Conservation (phyloP, 2,888 invertebrate genomes). For the Crioceris asparagi region DNA sequence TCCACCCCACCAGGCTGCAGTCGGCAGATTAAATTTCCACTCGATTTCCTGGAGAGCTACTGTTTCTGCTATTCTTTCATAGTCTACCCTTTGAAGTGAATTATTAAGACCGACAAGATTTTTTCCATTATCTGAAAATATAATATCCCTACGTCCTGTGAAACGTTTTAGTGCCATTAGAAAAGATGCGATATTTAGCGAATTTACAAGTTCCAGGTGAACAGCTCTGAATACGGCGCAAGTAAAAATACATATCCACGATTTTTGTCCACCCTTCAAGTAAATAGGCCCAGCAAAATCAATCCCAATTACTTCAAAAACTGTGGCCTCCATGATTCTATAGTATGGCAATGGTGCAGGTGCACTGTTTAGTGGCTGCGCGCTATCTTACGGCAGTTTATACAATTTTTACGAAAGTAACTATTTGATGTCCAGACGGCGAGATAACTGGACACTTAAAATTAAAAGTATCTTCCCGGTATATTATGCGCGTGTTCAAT, state of each 20-base stretch:
- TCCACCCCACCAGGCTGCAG: constrained; percentile 35
- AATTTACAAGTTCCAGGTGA: constrained; percentile 9
- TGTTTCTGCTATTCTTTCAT: constrained; percentile 13
- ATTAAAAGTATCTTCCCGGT: too few relatives aligned
- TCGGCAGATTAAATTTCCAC: constrained; percentile 31
- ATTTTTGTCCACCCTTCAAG: constrained; percentile 16
- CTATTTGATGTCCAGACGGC: too few relatives aligned
- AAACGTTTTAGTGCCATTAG: constrained; percentile 27
- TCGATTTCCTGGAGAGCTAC: constrained; percentile 15
- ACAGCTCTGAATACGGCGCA: constrained; percentile 15
- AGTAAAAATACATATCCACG: constrained; percentile 12
- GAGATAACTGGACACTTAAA: too few relatives aligned
- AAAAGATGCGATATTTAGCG: constrained; percentile 25
- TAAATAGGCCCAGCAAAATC: constrained; percentile 31
- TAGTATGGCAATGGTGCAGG: constrained; percentile 3
- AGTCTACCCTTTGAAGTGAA: constrained; percentile 10
- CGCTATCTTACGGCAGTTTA: too few relatives aligned
- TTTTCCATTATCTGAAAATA: constrained; percentile 11
- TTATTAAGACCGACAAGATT: constrained; percentile 6
- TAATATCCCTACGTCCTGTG: constrained; percentile 23
- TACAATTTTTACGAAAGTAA: too few relatives aligned
- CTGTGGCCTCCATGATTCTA: constrained; percentile 18
- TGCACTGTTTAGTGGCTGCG: not conserved
- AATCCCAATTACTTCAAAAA: constrained; percentile 16
- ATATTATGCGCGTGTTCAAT: too few relatives aligned